These are phyloP conservation scores for Manacus vitellinus DNA, from an alignment of 2,113 vertebrate species.

Conservation along the genomic window DNA sequence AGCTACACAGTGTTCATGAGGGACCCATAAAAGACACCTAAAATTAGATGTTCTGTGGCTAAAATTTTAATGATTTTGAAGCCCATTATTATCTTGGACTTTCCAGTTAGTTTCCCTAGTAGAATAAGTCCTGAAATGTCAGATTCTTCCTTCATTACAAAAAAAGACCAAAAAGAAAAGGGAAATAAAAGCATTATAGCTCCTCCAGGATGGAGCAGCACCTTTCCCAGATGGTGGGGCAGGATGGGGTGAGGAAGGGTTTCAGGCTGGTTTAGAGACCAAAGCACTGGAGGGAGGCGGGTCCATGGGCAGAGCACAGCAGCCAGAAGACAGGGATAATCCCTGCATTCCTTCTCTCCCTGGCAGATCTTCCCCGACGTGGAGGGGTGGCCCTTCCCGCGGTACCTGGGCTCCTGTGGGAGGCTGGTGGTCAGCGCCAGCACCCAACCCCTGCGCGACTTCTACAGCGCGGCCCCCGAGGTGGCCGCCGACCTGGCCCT, in stretches of 20 bases:
- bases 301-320: fast-evolving
- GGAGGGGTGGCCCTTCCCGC: constrained; percentile 85
- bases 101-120: neutral
- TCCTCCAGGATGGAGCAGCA: neutral
- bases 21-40: constrained; percentile 17
- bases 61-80: constrained; percentile 42
- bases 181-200: neutral
- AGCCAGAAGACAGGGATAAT: no score
- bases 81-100: constrained; percentile 29
- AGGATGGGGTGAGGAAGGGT: neutral
- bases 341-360: fast-evolving
- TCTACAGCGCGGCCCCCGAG: constrained; percentile 62
- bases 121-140: neutral
- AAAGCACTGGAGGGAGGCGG: neutral
- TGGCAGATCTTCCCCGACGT: constrained; percentile 81
- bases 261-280: neutral
- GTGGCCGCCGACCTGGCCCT: constrained; percentile 76
- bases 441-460: constrained; percentile 71
- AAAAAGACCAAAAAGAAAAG: fast-evolving
- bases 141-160: neutral
- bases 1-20: neutral
- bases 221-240: neutral
- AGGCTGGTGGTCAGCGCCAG: constrained; percentile 77
- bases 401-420: constrained; percentile 84
- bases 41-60: constrained; percentile 32